Percentiles rank a stretch among this genome's conserved stretches.
Evolutionary conservation across 2,113 vertebrate genomes (phyloP).

Genomic region (Nasalis larvatus): DNA sequence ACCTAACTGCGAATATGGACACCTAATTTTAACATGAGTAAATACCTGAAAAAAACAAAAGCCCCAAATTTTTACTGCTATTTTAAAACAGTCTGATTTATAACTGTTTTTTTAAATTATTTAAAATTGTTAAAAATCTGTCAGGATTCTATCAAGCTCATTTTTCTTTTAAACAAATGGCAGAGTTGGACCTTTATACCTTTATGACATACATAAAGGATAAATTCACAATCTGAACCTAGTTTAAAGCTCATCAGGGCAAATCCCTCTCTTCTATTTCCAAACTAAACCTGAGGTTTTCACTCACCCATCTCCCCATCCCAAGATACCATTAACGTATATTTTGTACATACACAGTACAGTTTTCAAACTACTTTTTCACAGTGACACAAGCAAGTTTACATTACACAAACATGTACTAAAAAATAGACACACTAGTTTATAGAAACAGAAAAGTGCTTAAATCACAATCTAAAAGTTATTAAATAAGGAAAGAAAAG

Average conservation of each 20-base stretch:
- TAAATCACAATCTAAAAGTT: background rate
- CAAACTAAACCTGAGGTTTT: background rate
- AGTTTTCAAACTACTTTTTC: background rate
- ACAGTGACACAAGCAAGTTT: slow-evolving; percentile 12
- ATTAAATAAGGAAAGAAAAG: background rate
- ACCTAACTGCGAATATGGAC: background rate
- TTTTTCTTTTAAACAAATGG: slow-evolving; percentile 26
- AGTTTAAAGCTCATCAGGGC: background rate
- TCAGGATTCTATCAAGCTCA: background rate
- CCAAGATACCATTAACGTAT: background rate
- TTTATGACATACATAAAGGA: background rate
- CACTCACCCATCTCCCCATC: background rate
- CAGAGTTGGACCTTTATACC: background rate
- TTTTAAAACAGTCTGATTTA: background rate
- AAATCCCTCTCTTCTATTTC: background rate
- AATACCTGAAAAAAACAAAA: background rate
- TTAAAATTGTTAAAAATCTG: background rate
- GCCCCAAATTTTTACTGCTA: background rate
- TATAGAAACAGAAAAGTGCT: background rate
- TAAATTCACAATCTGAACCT: background rate
- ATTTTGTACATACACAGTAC: slow-evolving; percentile 10
- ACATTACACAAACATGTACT: slow-evolving; percentile 15
- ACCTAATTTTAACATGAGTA: slow-evolving; percentile 7
- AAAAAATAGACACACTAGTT: background rate
- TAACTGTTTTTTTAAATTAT: background rate